Evolutionary conservation across 2,113 vertebrate species (phyloP), one percentile per base, ranked within the genome.

Genomic region (Gambusia holbrooki): DNA sequence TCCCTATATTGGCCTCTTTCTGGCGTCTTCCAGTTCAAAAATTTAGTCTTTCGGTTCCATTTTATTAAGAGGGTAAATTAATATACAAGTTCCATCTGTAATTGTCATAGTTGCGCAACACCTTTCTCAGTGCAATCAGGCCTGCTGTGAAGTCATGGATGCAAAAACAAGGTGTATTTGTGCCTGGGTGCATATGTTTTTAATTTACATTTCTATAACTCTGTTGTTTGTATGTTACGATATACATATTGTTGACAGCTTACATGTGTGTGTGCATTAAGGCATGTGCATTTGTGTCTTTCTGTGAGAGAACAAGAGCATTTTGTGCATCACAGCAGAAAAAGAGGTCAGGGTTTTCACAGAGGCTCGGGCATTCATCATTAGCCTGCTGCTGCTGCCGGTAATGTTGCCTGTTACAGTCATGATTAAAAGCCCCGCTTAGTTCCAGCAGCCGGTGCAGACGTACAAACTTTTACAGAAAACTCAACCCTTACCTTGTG

Each of bases 341-440:
- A 95, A 95, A 90, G 93, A 95, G 95, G 95, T 95, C 95, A 94
- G 92, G 92, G 85, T 94, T 92, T 92, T 81, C 90, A 91, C 88
- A 82, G 91, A 93, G 91, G 85, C 87, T 92, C 86, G 48, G 83
- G 94, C 93, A 95, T 95, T 95, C 89, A 95, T 96, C 94, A 95
- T 95, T 95, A 94, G 90, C 88, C 87, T 87, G 90, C 90, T 94
- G 93, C 92, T 86, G 93, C 87, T 92, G 90, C 86, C 67, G 84
- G 90, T 92, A 93, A 95, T 93, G 92, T 92, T 94, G 90, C 87
- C 91, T 40, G 88, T 93, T 94, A 93, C 84, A 91, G 88, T 82
- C 89, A 72, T 95, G 92, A 95, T 94, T 93, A 94, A 95, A 91
- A 92, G 90, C 87, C 89, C 79, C 87, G 84, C 93, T 93, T 92